A percentile compares a stretch with the other conserved stretches of the same genome.
phyloP scores from a whole-genome alignment of 2,888 invertebrate species.

The Acanthoscelides obtectus region DNA sequence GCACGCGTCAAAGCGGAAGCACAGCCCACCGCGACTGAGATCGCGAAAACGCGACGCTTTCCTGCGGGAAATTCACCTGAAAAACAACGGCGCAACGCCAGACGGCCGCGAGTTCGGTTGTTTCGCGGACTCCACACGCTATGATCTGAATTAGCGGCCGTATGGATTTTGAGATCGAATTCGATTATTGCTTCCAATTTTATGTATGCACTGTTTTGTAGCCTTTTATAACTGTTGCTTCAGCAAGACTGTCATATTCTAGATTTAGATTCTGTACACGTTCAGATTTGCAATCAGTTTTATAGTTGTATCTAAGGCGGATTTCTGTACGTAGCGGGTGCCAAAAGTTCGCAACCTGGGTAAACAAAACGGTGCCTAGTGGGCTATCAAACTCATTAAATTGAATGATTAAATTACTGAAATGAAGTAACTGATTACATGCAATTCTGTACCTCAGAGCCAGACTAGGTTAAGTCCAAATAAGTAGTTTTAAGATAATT shows the following conservation, averaged over 20 bases:
- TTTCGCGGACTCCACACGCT: neutral
- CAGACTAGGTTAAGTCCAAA: no score
- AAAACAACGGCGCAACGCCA: neutral
- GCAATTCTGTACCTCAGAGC: no score
- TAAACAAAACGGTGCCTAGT: no score
- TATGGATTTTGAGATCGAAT: neutral
- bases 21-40: constrained; percentile 9
- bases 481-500: no score
- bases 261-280: no score
- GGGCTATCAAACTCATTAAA: no score
- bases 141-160: neutral
- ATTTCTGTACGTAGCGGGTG: no score
- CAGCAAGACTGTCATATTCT: neutral
- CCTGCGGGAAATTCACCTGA: neutral
- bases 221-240: neutral
- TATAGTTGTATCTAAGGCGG: no score
- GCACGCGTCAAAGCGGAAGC: constrained; percentile 18
- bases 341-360: no score
- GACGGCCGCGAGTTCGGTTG: neutral
- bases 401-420: no score
- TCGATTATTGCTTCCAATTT: neutral
- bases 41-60: neutral
- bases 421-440: no score
- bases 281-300: no score
- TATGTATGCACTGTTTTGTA: neutral